These are phyloP conservation scores for Psittacula echo DNA, from an alignment of 2,797 vertebrate genomes.

Conservation along the genomic window DNA sequence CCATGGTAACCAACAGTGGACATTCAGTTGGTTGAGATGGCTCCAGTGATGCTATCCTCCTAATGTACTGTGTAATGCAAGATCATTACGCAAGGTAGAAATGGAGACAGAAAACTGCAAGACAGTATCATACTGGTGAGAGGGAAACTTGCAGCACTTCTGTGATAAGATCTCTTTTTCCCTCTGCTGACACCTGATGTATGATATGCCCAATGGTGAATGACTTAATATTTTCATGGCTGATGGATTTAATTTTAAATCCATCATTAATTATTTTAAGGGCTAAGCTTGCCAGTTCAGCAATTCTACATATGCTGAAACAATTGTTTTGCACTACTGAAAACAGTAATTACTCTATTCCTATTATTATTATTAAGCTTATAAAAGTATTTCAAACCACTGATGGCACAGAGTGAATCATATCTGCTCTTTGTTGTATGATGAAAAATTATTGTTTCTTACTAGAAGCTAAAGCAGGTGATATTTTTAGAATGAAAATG, in stretches of 20 bases:
- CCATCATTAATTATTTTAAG: conserved; percentile 35
- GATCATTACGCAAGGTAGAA: neutral
- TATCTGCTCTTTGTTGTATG: neutral
- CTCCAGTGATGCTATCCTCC: neutral
- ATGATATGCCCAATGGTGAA: neutral
- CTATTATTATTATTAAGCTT: neutral
- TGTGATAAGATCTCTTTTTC: neutral
- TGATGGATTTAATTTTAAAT: conserved; percentile 49
- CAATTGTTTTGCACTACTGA: neutral
- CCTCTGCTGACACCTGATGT: neutral
- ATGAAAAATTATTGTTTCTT: conserved; percentile 39
- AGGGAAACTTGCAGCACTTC: neutral
- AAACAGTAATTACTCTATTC: neutral
- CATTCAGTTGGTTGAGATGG: neutral
- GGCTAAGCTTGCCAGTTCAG: conserved; percentile 30
- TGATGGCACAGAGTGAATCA: neutral
- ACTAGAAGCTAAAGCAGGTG: neutral
- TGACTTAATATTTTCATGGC: neutral
- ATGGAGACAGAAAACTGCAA: neutral
- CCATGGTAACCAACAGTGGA: neutral
- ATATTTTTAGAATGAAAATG: neutral
- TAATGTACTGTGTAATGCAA: neutral
- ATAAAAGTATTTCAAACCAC: neutral
- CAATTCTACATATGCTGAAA: neutral
- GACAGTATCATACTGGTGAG: neutral